Evolutionary conservation across 2,888 invertebrate species (phyloP).

Genomic region (Sphaeridia pumilis): DNA sequence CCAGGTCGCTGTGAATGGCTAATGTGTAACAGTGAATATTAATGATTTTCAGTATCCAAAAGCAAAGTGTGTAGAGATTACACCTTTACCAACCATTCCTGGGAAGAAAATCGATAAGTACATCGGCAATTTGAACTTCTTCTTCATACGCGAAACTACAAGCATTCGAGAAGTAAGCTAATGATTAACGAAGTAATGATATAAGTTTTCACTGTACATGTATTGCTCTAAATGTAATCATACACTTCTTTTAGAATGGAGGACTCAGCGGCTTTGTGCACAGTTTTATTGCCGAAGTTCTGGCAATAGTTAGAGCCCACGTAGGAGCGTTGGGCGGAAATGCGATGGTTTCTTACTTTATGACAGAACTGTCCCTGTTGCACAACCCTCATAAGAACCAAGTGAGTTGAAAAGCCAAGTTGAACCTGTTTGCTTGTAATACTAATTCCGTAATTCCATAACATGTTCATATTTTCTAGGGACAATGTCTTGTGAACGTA

Average conservation of each 20-base stretch:
- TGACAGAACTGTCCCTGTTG: slow-evolving; percentile 79
- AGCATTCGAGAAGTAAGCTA: slow-evolving; percentile 61
- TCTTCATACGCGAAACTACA: slow-evolving; percentile 89
- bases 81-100: slow-evolving; percentile 65
- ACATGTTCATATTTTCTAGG: slow-evolving; percentile 49
- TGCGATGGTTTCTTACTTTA: slow-evolving; percentile 85
- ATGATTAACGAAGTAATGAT: not conserved
- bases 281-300: slow-evolving; percentile 81
- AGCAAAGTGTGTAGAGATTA: slow-evolving; percentile 52
- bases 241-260: slow-evolving; percentile 50
- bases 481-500: slow-evolving; percentile 88
- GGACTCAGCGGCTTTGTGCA: slow-evolving; percentile 91
- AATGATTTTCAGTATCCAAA: not conserved
- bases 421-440: too few relatives aligned
- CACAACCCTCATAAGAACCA: slow-evolving; percentile 95
- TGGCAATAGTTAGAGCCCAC: slow-evolving; percentile 86
- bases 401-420: slow-evolving; percentile 55
- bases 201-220: not conserved
- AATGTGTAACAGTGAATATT: too few relatives aligned
- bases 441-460: not conserved
- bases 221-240: not conserved
- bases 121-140: slow-evolving; percentile 81
- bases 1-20: too few relatives aligned
- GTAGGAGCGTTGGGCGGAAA: slow-evolving; percentile 88
- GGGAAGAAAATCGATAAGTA: slow-evolving; percentile 67